Conservation (phyloP, 2,113 vertebrate genomes). For the Oncorhynchus tshawytscha region DNA sequence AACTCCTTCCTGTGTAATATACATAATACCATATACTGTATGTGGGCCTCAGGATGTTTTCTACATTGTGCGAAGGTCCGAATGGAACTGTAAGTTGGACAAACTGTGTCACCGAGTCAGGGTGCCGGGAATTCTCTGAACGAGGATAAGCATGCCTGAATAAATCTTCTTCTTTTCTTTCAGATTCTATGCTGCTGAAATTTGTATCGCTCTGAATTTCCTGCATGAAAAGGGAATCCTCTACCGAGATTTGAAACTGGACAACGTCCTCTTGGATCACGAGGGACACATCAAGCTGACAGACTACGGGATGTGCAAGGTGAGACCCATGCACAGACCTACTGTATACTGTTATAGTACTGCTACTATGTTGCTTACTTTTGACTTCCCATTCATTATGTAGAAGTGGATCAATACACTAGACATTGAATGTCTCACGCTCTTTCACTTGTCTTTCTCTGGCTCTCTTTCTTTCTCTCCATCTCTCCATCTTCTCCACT, state of each 20-base stretch:
- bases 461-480: background rate
- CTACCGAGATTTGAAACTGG: constrained; percentile 95
- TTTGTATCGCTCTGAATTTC: constrained; percentile 97
- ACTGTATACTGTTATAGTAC: too few species aligned
- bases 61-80: background rate
- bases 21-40: too few species aligned
- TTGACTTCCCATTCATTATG: background rate
- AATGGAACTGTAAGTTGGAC: background rate
- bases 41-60: background rate
- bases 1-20: too few species aligned
- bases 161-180: constrained; percentile 19
- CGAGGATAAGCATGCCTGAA: background rate
- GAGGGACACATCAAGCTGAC: constrained; percentile 98
- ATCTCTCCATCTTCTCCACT: background rate
- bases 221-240: constrained; percentile 97
- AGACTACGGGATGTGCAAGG: constrained; percentile 99
- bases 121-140: background rate
- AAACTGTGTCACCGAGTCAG: background rate
- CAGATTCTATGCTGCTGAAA: constrained; percentile 98
- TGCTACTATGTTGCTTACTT: background rate
- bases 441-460: background rate
- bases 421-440: too few species aligned
- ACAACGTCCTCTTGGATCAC: constrained; percentile 96
- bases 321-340: constrained; percentile 32
- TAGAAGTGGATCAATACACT: too few species aligned